Evolutionary conservation across 1,140 invertebrate species (phyloP), one percentile per base, ranked within the genome.

Genomic region (Pararge aegeria): DNA sequence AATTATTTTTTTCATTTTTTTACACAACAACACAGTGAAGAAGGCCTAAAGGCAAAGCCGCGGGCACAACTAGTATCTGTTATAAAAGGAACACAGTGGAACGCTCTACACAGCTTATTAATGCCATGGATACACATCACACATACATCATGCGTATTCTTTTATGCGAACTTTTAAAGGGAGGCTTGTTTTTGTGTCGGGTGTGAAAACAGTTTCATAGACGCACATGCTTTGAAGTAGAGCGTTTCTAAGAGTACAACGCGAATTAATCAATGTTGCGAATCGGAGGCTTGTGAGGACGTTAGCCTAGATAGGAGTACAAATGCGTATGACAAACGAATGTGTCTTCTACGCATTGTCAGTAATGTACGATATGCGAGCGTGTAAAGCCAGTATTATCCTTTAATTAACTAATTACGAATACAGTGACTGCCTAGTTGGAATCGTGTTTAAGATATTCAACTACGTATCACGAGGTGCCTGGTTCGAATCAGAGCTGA

Each of bases 311-410:
- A 18, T 18, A 9, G 5, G 10, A 7, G 0, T 34, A 19, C 42
- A 20, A 50, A 18, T n/a, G 13, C 29, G 19, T 29, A 12, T 13
- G 46, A 52, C 46, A 53, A 59, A 52, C 21, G 30, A 37, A 55
- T 56, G 58, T 78, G 58, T 73, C 66, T 74, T 75, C 76, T 64
- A 50, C 15, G 42, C 42, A 46, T 46, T 9, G 10, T 5, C 1
- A 9, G 18, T 46, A 46, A 46, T 46, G 42, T 20, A 20, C 6
- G 42, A 5, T 46, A 12, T 20, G 12, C 42, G 42, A 46, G 42
- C 15, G 10, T 46, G 19, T 12, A 4, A 46, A 46, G 19, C 4
- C 13, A 18, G 16, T 10, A 18, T 18, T 42, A 42, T 46, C 42
- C 42, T 46, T 46, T 46, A 42, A 42, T 42, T 44, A 44, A 20